Conservation (phyloP, 64 coral and sea anemone species). For the Montipora efflorescens region DNA sequence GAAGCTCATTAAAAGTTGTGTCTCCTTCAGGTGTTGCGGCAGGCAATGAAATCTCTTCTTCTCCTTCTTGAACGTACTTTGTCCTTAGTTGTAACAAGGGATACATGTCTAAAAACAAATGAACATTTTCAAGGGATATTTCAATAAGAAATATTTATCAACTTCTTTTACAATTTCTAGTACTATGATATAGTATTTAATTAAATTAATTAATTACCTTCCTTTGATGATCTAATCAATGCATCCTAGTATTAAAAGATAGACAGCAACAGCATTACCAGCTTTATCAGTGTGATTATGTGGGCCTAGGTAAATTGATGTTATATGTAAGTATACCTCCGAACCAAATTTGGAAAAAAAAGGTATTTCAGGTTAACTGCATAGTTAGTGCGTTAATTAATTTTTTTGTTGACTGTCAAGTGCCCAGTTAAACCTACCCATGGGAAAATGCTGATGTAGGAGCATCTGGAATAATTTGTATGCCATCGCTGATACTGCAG, state of each 20-base stretch:
- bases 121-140: background rate
- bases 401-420: background rate
- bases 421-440: background rate
- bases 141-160: no score
- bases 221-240: background rate
- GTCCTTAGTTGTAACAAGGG: conserved; percentile 6
- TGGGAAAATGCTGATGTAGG: background rate
- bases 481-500: background rate
- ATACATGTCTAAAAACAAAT: conserved; percentile 9
- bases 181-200: background rate
- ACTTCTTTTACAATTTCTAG: background rate
- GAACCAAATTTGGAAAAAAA: no score
- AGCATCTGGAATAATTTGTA: background rate
- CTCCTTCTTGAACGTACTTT: background rate
- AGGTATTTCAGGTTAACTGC: background rate
- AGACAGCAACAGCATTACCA: background rate
- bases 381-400: background rate
- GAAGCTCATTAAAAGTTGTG: conserved; percentile 6
- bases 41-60: conserved; percentile 23
- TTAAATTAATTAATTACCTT: background rate
- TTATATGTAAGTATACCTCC: background rate
- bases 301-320: background rate
- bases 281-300: conserved; percentile 4
- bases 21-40: background rate
- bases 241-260: background rate